Base-by-base conservation (phyloP, 2,888 invertebrate genomes). In the Barypeithes pellucidus region DNA sequence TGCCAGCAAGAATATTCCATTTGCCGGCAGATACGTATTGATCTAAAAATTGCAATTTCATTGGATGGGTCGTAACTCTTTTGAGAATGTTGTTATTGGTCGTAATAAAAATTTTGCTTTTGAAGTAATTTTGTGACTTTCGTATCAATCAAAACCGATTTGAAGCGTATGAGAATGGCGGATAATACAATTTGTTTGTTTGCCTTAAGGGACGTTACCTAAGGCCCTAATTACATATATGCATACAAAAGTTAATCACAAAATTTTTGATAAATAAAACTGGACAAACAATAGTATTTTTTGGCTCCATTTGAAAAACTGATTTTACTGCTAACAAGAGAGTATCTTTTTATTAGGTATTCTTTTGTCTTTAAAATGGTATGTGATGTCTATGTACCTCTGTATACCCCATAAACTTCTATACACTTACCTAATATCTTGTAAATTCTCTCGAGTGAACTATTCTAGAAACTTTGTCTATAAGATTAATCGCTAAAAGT, bases 81-180 rank as follows among this genome's bases (percentile, higher is more conserved):
- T 47, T 47, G 47, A 62, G 20, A 22, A 41, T 11, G 20, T 14
- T 54, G 29, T 66, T 66, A 66, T 39, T 66, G 41, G 24, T 16
- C 5, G 39, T 22, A 39, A 60, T 66, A 66, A 66, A 66, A 66
- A 59, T 71, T 59, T 41, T 66, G 43, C 66, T 60, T 22, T 29
- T 60, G 59, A 67, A 59, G 57, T 72, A 47, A 65, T 47, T 66
- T 54, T 67, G 59, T 39, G 59, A 72, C 54, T 72, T 59, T 39
- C 29, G 54, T 24, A 65, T 72, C 18, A 60, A 72, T 72, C 45
- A 60, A 59, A 71, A 39, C 65, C 36, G 16, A 61, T 62, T 54
- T 54, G 14, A 52, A 16, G 43, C 43, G 16, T 43, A 43, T 1
- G 14, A 16, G n/a, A 3, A 43, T 8, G 16, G 5, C 16, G 16